Base-by-base conservation (phyloP, 2,797 vertebrate genomes). In the Enteromius afrohamiltoni region DNA sequence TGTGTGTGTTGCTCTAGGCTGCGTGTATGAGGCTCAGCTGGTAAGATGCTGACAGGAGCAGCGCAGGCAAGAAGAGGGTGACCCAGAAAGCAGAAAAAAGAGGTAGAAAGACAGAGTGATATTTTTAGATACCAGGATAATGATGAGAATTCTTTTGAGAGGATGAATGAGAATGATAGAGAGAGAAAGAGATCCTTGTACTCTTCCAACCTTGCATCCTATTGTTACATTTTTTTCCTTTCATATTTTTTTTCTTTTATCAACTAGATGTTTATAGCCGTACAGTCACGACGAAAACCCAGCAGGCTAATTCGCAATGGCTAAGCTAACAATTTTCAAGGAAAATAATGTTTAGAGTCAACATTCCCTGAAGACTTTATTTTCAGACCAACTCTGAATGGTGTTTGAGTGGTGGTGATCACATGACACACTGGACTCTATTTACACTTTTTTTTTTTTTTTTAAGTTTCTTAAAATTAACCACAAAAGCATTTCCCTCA, bases 41-140 rank as follows among this genome's bases (percentile, higher is more conserved):
- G 89, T 92, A 85, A 86, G 89, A 90, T 89, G 89, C 91, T 85
- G 89, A 91, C 89, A 89, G 90, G 88, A 86, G 84, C 78, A 83
- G 85, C 85, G 86, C 87, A 90, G 81, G 83, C 75, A 71, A 86
- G 85, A 91, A 93, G 77, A 85, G 83, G 91, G 90, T 95, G 93
- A 95, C 93, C 94, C 93, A 94, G 93, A 94, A 94, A 87, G 78
- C 21, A 74, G 70, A 82, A 86, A 84, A 92, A 89, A 92, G 80
- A 89, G 86, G 86, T 89, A 89, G 82, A 85, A 87, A 91, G 89
- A 91, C 83, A 88, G 87, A 89, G 85, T 87, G 92, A 91, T 94
- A 94, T 95, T 93, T 94, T 92, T 93, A 94, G 94, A 94, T 92
- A 91, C 82, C 86, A 92, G 91, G 89, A 92, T 93, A 93, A 93